Percentiles rank a stretch among this genome's conserved stretches.
phyloP scores from a whole-genome alignment of 2,888 invertebrate species.

The Laothoe populi region DNA sequence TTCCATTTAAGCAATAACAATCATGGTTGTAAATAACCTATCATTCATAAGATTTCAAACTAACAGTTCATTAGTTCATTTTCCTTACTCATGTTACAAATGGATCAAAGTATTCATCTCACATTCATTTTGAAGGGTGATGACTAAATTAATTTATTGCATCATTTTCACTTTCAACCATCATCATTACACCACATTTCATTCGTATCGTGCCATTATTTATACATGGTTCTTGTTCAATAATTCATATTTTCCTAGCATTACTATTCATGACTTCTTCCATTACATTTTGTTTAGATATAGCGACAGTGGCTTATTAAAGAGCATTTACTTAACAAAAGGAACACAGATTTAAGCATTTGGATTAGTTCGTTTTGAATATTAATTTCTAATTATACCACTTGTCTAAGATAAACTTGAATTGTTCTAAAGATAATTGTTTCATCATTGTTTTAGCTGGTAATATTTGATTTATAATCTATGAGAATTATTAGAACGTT shows the following conservation, averaged over 20 bases:
- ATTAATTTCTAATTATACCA: background rate
- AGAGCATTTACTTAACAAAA: background rate
- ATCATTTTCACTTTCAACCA: background rate
- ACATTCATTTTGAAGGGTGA: background rate
- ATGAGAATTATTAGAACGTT: no score
- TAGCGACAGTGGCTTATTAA: background rate
- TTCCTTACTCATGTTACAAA: background rate
- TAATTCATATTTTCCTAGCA: background rate
- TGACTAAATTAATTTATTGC: slow-evolving; percentile 23
- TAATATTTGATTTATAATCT: no score
- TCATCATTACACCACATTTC: background rate
- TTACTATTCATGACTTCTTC: background rate
- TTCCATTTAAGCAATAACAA: background rate
- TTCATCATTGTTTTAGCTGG: background rate
- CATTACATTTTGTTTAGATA: slow-evolving; percentile 1
- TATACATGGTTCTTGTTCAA: background rate
- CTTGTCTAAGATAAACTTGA: background rate
- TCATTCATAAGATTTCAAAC: background rate
- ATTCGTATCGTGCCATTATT: slow-evolving; percentile 4
- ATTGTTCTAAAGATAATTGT: background rate
- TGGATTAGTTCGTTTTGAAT: background rate
- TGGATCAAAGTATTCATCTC: background rate
- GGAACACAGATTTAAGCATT: background rate
- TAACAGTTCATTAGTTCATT: background rate
- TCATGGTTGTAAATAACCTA: background rate